Conservation (phyloP, 2,113 vertebrate species). For the Collichthys lucidus region DNA sequence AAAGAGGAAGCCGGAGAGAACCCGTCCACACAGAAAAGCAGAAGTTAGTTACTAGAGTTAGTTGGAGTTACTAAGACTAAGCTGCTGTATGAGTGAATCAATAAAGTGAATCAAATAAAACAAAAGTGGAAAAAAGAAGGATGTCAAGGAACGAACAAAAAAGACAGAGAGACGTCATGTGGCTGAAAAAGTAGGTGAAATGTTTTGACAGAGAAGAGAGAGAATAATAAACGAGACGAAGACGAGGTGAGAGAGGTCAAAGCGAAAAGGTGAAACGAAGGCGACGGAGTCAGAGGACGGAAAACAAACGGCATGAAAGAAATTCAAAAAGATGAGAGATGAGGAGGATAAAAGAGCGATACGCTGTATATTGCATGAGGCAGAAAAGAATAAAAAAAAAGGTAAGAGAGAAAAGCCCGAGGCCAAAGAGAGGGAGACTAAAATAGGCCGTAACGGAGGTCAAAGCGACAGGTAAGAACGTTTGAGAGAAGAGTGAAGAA, state of each 20-base stretch:
- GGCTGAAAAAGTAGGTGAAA: neutral
- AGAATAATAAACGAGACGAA: neutral
- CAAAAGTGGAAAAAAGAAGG: neutral
- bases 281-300: neutral
- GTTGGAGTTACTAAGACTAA: too few relatives aligned
- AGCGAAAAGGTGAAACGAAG: neutral
- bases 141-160: neutral
- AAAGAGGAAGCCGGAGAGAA: too few relatives aligned
- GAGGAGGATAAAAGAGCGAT: neutral
- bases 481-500: neutral
- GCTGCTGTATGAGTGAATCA: too few relatives aligned
- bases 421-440: neutral
- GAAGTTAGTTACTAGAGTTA: too few relatives aligned
- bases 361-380: conserved; percentile 5
- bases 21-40: too few relatives aligned
- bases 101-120: neutral
- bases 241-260: neutral
- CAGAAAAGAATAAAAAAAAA: neutral
- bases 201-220: neutral
- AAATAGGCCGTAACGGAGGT: neutral
- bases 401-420: neutral
- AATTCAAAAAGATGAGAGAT: neutral
- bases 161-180: neutral
- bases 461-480: neutral
- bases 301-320: neutral